Evolutionary conservation across 2,113 vertebrate species (phyloP), one percentile per base, ranked within the genome.

Genomic region (Limanda limanda): DNA sequence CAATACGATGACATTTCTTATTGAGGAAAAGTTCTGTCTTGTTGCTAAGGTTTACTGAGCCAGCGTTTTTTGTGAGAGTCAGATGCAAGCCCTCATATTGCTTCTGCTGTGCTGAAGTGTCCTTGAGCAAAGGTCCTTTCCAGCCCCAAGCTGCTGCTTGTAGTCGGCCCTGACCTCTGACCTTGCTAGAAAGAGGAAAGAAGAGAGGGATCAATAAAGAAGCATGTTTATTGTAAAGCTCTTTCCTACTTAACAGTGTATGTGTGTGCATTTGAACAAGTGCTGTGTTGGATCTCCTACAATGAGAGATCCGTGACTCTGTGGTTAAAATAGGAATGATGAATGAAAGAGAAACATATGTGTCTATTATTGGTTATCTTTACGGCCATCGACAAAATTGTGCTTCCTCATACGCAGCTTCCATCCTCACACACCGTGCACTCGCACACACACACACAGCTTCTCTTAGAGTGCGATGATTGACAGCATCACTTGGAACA

Each of bases 401-500:
- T 48, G 27, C 15, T 69, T 71, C n/a, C 31, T 71, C 35, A 10
- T 58, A 17, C 47, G 31, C 71, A 71, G 45, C 58, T 76, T 23
- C 37, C 58, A 8, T 37, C 6, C 58, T 5, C 55, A 57, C 47
- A 51, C 47, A 51, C 47, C 56, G 7, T 14, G 25, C 51, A n/a
- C 47, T 1, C 56, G 37, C 48, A 63, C 55, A 27, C 5, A 62
- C 61, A 21, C 25, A 67, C 56, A 63, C 2, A 25, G 63, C 66
- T 68, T 63, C 48, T 56, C 60, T 65, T 73, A 83, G 70, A 65
- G 60, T 72, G 78, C 17, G 5, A 42, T 87, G 90, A 91, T 74
- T 85, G 88, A 92, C 85, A 77, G 79, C 79, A 80, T 86, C 67
- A 72, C 73, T 83, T 77, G 80, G 40, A 88, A 54, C 77, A 87